phyloP scores from a whole-genome alignment of 2,113 vertebrate genomes.

The Pelecanus crispus region DNA sequence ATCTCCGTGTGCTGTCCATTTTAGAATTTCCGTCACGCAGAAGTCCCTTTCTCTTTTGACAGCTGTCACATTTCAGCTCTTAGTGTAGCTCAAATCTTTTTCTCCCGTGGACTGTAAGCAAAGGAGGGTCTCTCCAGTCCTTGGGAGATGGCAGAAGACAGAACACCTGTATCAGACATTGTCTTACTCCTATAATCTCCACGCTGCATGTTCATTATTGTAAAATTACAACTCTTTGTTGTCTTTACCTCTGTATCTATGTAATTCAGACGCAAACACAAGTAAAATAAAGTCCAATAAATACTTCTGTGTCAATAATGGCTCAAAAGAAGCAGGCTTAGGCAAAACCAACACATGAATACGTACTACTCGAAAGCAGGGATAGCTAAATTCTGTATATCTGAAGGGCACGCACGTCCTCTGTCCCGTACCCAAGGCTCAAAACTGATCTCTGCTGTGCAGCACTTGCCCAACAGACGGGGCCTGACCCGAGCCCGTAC shows the following conservation, averaged over 20 bases:
- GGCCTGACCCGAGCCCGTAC: background rate
- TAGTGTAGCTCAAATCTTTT: background rate
- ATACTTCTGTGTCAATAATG: background rate
- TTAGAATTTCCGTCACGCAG: background rate
- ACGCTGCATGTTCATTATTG: fast-evolving
- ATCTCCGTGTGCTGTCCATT: background rate
- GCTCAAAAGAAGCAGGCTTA: background rate
- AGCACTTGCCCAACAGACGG: fast-evolving
- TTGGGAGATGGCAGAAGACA: background rate
- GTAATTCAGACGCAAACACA: fast-evolving
- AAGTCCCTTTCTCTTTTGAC: background rate
- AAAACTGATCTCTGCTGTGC: too few species aligned
- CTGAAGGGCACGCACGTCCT: fast-evolving
- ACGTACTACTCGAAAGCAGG: fast-evolving
- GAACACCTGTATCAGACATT: fast-evolving
- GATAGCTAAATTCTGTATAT: fast-evolving
- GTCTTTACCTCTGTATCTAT: background rate
- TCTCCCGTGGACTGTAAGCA: background rate
- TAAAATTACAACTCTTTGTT: background rate
- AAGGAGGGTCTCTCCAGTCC: background rate
- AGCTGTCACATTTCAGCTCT: background rate
- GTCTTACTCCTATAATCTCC: background rate
- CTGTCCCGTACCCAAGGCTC: background rate
- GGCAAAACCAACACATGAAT: background rate
- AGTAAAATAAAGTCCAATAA: background rate